Evolutionary conservation across 2,888 invertebrate species (phyloP), one percentile per base, ranked within the genome.

Genomic region (Frankliniella intonsa): DNA sequence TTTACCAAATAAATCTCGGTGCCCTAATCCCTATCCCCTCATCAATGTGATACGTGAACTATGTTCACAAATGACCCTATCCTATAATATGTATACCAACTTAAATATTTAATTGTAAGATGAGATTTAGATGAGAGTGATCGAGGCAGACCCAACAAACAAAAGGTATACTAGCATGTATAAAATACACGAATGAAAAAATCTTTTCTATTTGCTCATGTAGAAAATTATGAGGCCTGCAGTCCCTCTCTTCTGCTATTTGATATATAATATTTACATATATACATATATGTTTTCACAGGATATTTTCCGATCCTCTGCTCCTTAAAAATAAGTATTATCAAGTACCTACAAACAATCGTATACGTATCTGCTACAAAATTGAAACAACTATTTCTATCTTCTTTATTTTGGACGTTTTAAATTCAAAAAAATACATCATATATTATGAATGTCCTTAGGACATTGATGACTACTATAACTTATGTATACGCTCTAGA

Each of bases 31-130:
- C 81, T 25, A 55, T 81, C 51, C 81, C 51, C 81, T 55, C 81
- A 81, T 81, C 62, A 81, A 81, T 55, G 81, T 81, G 81, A 81
- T 62, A 81, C 22, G 69, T 76, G 69, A 76, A 76, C 69, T 76
- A 76, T 76, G 69, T 76, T 76, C 69, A 76, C 69, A 76, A 76
- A 76, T 76, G 69, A 76, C 69, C 69, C 69, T 76, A 76, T 76
- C 69, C 69, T 76, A 76, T 76, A 76, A 76, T 55, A 19, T 76
- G 69, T 76, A 76, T 76, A 76, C 69, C 69, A 76, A 76, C 69
- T 25, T 76, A 25, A 76, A 76, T 76, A 76, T 76, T 76, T 76
- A 76, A 76, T 76, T 76, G 62, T 76, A 76, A 76, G 69, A 76
- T 76, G 69, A 76, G 69, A n/a, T 76, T 76, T 22, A 76, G 69